Percentiles rank a stretch among this genome's conserved stretches.
Conservation (phyloP, 2,888 invertebrate genomes). For the Lasius platythorax region DNA sequence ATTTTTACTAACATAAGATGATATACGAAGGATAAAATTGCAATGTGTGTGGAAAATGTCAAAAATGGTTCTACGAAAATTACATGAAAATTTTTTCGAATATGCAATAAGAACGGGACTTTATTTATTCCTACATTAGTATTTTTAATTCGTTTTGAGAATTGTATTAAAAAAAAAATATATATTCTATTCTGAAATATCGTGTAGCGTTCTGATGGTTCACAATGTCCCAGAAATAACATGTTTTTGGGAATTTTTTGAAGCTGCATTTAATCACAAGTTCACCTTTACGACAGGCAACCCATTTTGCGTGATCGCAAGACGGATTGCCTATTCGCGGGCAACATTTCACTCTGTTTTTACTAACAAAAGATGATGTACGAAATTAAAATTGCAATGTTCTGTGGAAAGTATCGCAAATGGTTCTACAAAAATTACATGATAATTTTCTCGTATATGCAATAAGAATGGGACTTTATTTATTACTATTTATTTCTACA, state of each 20-base stretch:
- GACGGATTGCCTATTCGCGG: not conserved
- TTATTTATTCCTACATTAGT: not conserved
- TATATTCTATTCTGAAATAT: not conserved
- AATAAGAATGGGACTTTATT: not conserved
- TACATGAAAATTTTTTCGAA: not conserved
- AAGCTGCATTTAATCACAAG: not conserved
- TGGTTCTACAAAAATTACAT: not conserved
- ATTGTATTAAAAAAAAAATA: not conserved
- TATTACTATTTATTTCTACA: not conserved
- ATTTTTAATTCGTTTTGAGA: not conserved
- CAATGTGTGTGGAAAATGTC: no score
- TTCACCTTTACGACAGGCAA: not conserved
- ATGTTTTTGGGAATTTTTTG: no score
- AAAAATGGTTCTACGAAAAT: not conserved
- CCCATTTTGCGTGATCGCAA: not conserved
- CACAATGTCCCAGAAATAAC: no score
- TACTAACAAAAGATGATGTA: not conserved
- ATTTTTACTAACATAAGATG: no score
- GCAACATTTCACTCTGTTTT: not conserved
- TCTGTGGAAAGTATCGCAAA: not conserved
- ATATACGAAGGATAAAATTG: no score
- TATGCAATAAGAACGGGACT: not conserved
- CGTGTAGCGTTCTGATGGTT: no score
- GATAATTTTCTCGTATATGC: not conserved
- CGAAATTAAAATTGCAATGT: not conserved